Percentiles rank a stretch among this genome's conserved stretches.
phyloP scores from a whole-genome alignment of 2,888 invertebrate species.

The Eristalinus aeneus region DNA sequence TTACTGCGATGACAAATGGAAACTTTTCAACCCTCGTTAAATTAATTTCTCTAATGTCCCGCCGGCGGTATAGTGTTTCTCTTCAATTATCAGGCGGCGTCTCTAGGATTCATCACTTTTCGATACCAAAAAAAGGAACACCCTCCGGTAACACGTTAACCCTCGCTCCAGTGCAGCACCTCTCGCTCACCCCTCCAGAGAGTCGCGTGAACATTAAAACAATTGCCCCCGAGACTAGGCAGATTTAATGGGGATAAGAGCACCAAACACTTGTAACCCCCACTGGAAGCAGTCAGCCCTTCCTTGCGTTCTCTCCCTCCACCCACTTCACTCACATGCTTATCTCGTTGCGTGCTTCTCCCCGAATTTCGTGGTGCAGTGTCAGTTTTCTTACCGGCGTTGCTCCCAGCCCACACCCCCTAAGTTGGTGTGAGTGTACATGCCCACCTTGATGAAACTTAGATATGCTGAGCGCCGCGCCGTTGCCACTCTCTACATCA shows the following conservation, averaged over 20 bases:
- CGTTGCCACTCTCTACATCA: constrained; percentile 25
- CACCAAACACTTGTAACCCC: constrained; percentile 23
- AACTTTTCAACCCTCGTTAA: constrained; percentile 69
- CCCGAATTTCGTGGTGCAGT: constrained; percentile 51
- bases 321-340: constrained; percentile 35
- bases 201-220: constrained; percentile 75
- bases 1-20: constrained; percentile 58
- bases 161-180: constrained; percentile 18
- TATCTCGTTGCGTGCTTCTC: constrained; percentile 59
- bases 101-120: constrained; percentile 24
- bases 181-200: constrained; percentile 8
- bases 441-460: constrained; percentile 63
- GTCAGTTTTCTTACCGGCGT: constrained; percentile 52
- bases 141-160: constrained; percentile 54
- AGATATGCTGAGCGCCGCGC: constrained; percentile 48
- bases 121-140: constrained; percentile 25
- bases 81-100: constrained; percentile 40
- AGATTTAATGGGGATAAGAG: constrained; percentile 75
- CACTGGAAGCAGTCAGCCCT: constrained; percentile 13
- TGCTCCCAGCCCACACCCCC: too few relatives aligned
- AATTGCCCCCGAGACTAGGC: constrained; percentile 78
- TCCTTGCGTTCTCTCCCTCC: constrained; percentile 7
- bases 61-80: constrained; percentile 23
- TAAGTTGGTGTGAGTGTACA: background rate
- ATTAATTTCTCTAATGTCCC: constrained; percentile 69